A percentile compares a stretch with the other conserved stretches of the same genome.
Evolutionary conservation across 1,140 invertebrate species (phyloP).

Genomic region (Drosophila busckii): DNA sequence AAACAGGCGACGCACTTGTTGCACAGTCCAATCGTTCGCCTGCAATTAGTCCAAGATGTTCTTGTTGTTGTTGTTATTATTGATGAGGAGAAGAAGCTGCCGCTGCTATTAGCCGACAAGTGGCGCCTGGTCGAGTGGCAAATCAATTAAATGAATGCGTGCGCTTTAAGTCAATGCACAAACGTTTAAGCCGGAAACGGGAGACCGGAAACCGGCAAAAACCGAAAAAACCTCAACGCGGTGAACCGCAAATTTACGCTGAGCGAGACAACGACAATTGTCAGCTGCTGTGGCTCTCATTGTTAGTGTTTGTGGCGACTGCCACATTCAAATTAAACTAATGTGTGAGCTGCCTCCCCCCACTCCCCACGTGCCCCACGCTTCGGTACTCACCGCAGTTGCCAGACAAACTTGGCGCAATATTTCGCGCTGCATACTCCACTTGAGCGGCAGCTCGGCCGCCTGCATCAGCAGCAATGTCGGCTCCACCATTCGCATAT

Average conservation of each 20-base stretch:
- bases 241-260: conserved; percentile 69
- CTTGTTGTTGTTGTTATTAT: conserved; percentile 42
- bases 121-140: conserved; percentile 66
- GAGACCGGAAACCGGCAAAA: conserved; percentile 16
- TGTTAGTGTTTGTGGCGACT: conserved; percentile 20
- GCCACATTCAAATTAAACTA: conserved; percentile 69
- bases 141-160: conserved; percentile 68
- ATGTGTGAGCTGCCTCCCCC: conserved; percentile 28
- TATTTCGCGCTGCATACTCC: conserved; percentile 47
- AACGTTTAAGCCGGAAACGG: conserved; percentile 5
- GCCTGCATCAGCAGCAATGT: conserved; percentile 50
- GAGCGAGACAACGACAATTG: conserved; percentile 63
- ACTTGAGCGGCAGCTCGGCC: conserved; percentile 45
- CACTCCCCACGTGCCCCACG: neutral
- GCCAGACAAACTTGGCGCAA: conserved; percentile 52
- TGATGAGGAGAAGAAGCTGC: neutral
- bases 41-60: conserved; percentile 64
- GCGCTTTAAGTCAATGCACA: conserved; percentile 38
- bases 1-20: conserved; percentile 72
- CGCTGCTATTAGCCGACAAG: conserved; percentile 52
- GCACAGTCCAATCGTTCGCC: conserved; percentile 60
- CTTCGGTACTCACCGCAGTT: conserved; percentile 44
- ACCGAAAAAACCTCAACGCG: conserved; percentile 44
- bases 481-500: conserved; percentile 64
- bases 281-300: conserved; percentile 34